Conservation (phyloP, 2,888 invertebrate genomes). For the Ramazzottius varieornatus region DNA sequence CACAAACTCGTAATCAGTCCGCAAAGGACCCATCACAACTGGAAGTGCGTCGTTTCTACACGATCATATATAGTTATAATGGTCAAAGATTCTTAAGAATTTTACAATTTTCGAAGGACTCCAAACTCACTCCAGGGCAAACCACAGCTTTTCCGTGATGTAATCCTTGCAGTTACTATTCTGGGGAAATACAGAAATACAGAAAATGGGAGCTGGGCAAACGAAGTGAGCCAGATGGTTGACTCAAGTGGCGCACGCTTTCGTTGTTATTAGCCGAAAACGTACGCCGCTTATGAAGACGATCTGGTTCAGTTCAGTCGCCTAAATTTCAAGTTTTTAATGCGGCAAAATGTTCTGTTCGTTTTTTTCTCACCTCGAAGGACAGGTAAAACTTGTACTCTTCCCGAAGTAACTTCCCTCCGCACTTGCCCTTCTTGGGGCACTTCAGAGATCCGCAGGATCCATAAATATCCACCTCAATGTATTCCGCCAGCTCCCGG, state of each 20-base stretch:
- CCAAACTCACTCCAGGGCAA: constrained; percentile 50
- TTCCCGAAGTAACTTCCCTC: not conserved
- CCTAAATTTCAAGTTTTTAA: no score
- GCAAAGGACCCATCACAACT: constrained; percentile 81
- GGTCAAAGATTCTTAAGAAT: no score
- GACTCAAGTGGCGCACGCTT: not conserved
- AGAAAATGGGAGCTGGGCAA: not conserved
- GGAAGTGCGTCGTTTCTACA: constrained; percentile 55
- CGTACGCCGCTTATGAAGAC: no score
- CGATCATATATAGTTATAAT: no score
- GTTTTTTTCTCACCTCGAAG: not conserved
- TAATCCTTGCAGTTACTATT: constrained; percentile 88
- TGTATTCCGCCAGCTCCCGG: constrained; percentile 17
- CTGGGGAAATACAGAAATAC: constrained; percentile 8
- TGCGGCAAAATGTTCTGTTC: no score
- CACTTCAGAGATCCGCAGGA: constrained; percentile 11
- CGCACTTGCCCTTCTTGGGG: not conserved
- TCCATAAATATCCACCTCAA: constrained; percentile 12
- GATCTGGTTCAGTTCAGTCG: no score
- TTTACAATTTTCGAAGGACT: no score
- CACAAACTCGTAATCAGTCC: constrained; percentile 59
- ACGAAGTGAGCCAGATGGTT: not conserved
- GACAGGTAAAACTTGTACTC: not conserved
- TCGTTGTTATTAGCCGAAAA: no score
- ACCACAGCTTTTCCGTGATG: constrained; percentile 85